phyloP scores from a whole-genome alignment of 2,888 invertebrate genomes.

The Papilio protenor region DNA sequence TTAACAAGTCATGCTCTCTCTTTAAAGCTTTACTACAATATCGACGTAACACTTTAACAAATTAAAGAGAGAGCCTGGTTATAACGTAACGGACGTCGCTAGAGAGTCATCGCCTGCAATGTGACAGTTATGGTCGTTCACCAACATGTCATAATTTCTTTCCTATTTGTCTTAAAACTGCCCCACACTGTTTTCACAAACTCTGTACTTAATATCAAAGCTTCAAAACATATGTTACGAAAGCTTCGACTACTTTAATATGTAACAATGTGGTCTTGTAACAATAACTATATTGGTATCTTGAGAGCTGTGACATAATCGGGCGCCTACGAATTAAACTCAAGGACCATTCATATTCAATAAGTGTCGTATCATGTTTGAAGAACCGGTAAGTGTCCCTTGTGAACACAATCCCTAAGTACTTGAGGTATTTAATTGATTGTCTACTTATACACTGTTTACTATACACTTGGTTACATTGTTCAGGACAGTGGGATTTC shows the following conservation, averaged over 20 bases:
- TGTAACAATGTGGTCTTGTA: slow-evolving; percentile 7
- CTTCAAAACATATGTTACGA: not conserved
- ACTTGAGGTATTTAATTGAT: slow-evolving; percentile 39
- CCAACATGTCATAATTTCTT: slow-evolving; percentile 42
- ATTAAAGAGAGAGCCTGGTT: slow-evolving; percentile 31
- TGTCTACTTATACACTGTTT: not conserved
- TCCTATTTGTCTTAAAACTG: slow-evolving; percentile 25
- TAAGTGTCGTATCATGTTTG: slow-evolving; percentile 55
- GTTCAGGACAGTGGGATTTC: not conserved
- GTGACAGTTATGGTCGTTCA: slow-evolving; percentile 32
- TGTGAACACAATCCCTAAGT: slow-evolving; percentile 50
- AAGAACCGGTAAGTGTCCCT: slow-evolving; percentile 66
- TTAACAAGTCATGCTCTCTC: slow-evolving; percentile 19
- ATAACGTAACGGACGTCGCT: slow-evolving; percentile 28
- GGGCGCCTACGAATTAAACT: slow-evolving; percentile 65
- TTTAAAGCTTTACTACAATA: slow-evolving; percentile 18
- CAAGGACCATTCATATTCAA: slow-evolving; percentile 72
- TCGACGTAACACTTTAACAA: slow-evolving; percentile 25
- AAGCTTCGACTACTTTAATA: not conserved
- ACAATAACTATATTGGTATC: slow-evolving; percentile 43
- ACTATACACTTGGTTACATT: not conserved
- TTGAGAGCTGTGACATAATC: slow-evolving; percentile 67
- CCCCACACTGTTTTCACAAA: slow-evolving; percentile 7
- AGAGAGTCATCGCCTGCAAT: slow-evolving; percentile 39
- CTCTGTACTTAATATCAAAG: not conserved